phyloP scores from a whole-genome alignment of 2,797 vertebrate genomes.

The Muraenolepis orangiensis region DNA sequence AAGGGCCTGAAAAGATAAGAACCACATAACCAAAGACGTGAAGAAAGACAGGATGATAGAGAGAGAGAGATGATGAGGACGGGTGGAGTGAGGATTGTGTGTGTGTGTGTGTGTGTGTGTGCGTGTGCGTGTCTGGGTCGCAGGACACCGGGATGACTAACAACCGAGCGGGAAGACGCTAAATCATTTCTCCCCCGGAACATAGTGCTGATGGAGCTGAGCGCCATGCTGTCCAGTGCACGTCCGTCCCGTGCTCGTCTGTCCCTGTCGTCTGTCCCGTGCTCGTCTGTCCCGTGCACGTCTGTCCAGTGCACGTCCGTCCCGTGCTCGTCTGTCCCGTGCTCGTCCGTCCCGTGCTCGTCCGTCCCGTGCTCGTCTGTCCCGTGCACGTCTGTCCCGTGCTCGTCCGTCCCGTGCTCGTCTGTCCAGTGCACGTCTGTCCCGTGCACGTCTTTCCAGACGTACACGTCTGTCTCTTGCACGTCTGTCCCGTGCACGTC shows the following conservation, averaged over 20 bases:
- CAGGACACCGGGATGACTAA: neutral
- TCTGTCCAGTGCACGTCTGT: conserved; percentile 48
- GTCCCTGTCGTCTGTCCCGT: too few relatives aligned
- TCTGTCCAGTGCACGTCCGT: conserved; percentile 46
- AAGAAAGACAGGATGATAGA: too few relatives aligned
- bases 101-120: conserved; percentile 9
- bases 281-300: conserved; percentile 42
- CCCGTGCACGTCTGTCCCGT: conserved; percentile 48
- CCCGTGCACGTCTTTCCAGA: conserved; percentile 29
- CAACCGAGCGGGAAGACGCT: neutral
- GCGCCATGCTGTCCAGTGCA: conserved; percentile 36
- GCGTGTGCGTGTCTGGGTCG: neutral
- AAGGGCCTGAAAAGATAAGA: too few relatives aligned
- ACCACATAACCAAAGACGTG: too few relatives aligned
- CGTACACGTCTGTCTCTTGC: too few relatives aligned
- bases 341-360: conserved; percentile 42
- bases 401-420: conserved; percentile 16
- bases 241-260: conserved; percentile 39
- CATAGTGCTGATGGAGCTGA: conserved; percentile 5
- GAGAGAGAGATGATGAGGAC: too few relatives aligned
- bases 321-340: conserved; percentile 34
- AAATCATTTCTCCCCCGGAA: neutral
- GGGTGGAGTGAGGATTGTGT: neutral
- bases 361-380: too few relatives aligned
- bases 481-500: conserved; percentile 42